Base-by-base conservation (phyloP, 2,888 invertebrate genomes). In the Tupiocoris notatus region DNA sequence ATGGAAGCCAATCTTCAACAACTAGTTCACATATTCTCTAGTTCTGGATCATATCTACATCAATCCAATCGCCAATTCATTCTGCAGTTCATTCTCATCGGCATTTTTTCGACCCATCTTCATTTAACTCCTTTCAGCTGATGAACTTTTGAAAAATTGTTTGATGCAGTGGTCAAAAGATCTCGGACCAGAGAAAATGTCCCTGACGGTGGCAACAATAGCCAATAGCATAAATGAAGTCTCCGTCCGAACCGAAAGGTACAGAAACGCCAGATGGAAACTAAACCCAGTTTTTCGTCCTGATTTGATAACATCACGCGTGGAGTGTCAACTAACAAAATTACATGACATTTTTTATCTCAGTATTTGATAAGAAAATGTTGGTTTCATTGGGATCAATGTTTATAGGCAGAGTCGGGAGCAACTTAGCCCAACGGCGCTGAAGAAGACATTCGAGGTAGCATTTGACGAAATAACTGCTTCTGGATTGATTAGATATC, bases 111-210 rank as follows among this genome's bases (percentile, higher is more conserved):
- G n/a, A n/a, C n/a, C n/a, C n/a, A n/a, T n/a, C 23, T 25, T n/a
- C 1, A 57, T 57, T 23, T 63, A 16, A 61, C 23, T 63, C 12
- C n/a, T 21, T 21, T 12, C 22, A 62, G 22, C 17, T 63, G 63
- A 76, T 71, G n/a, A n/a, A n/a, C n/a, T n/a, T n/a, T n/a, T 22
- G 18, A 67, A 70, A 70, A 22, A 57, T 67, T 77, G 63, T 67
- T 75, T 80, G 78, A 71, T 79, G 71, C 79, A 81, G 81, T 81
- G 90, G 91, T 91, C 86, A 92, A 92, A 86, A 88, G 91, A 85
- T 91, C 91, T 84, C 88, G 91, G 84, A 92, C 91, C 83, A 88
- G 92, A 84, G 91, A 92, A 85, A 89, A 78, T 64, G 57, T 78
- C 54, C 71, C 76, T 20, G 78, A 68, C 39, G 78, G 74, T 24